Evolutionary conservation across 2,797 vertebrate species (phyloP).

Genomic region (Crax fasciolata): DNA sequence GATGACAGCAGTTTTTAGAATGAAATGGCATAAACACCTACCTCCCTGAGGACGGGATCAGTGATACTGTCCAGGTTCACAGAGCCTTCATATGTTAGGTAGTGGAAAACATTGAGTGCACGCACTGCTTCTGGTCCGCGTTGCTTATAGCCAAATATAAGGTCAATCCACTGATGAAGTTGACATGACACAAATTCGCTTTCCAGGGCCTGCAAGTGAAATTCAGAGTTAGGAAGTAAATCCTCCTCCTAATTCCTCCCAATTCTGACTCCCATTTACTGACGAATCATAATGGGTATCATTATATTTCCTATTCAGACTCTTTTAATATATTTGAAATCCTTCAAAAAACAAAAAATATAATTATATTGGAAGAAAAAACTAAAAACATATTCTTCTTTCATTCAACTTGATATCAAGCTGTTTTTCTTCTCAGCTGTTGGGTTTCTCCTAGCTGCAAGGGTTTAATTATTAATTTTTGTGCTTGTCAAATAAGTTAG

Average conservation of each 20-base stretch:
- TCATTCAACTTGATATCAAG: background rate
- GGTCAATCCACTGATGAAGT: conserved; percentile 99
- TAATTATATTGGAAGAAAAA: background rate
- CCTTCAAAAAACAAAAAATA: background rate
- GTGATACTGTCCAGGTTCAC: conserved; percentile 94
- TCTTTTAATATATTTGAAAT: background rate
- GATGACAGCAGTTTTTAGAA: conserved; percentile 16
- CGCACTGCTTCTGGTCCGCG: conserved; percentile 96
- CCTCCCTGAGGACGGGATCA: conserved; percentile 93
- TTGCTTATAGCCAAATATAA: conserved; percentile 99
- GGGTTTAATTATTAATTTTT: background rate
- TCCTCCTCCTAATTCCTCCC: background rate
- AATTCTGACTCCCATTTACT: background rate
- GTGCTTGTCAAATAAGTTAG: background rate
- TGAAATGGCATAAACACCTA: conserved; percentile 76
- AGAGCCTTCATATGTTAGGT: conserved; percentile 95
- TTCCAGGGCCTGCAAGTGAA: conserved; percentile 93
- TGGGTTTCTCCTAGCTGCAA: background rate
- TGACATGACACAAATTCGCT: conserved; percentile 99
- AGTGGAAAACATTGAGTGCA: conserved; percentile 97
- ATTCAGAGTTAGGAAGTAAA: conserved; percentile 48
- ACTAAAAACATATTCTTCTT: background rate
- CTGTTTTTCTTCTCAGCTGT: background rate
- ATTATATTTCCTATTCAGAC: background rate
- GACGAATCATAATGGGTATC: background rate